Conservation (phyloP, 2,797 vertebrate species). For the Amblyopsis hoosieri region DNA sequence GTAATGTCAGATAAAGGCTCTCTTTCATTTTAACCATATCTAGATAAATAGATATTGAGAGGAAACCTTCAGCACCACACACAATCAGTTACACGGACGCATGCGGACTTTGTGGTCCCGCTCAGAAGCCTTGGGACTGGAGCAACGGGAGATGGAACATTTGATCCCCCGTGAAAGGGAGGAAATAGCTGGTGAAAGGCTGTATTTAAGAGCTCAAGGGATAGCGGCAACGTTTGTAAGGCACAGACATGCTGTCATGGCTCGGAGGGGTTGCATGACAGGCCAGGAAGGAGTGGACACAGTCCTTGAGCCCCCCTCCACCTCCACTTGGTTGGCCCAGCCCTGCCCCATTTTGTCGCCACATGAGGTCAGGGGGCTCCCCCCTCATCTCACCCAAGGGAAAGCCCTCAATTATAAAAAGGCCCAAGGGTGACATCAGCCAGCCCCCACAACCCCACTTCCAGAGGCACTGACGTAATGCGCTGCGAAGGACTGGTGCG, state of each 20-base stretch:
- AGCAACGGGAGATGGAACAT: slow-evolving; percentile 64
- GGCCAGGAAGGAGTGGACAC: slow-evolving; percentile 16
- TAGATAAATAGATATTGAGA: background rate
- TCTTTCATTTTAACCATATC: slow-evolving; percentile 27
- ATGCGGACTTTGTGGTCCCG: slow-evolving; percentile 56
- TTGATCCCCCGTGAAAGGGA: slow-evolving; percentile 73
- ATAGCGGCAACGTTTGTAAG: slow-evolving; percentile 59
- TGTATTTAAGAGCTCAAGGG: slow-evolving; percentile 73
- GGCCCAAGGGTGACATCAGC: slow-evolving; percentile 78
- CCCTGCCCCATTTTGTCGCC: slow-evolving; percentile 58
- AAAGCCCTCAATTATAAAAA: slow-evolving; percentile 79
- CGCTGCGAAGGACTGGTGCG: slow-evolving; percentile 63
- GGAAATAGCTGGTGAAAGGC: slow-evolving; percentile 71
- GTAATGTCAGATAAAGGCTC: slow-evolving; percentile 47
- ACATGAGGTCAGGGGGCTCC: slow-evolving; percentile 61
- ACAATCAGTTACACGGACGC: slow-evolving; percentile 68
- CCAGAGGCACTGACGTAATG: slow-evolving; percentile 66
- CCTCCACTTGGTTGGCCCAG: slow-evolving; percentile 14
- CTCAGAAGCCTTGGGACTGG: slow-evolving; percentile 60
- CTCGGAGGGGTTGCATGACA: slow-evolving; percentile 37
- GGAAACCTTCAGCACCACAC: slow-evolving; percentile 48
- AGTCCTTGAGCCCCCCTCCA: background rate
- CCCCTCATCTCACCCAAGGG: slow-evolving; percentile 70
- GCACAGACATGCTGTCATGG: slow-evolving; percentile 64
- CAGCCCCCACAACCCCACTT: slow-evolving; percentile 58